Base-by-base conservation (phyloP, 2,113 vertebrate species). In the Hypocryptadius cinnamomeus region DNA sequence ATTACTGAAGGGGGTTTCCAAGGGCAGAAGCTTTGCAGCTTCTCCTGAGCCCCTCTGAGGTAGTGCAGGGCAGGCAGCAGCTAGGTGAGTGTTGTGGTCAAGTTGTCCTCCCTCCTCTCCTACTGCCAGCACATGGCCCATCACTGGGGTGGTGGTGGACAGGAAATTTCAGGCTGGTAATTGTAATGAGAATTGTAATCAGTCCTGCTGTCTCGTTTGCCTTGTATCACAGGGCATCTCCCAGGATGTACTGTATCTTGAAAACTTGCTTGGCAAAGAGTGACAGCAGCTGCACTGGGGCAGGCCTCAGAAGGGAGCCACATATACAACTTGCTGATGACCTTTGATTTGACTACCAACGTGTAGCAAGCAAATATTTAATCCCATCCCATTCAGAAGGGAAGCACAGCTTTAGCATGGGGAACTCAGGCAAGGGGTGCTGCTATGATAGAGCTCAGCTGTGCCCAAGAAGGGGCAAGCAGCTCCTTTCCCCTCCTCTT, bases 301-400 rank as follows among this genome's bases (percentile, higher is more conserved):
- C 70, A 77, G 80, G 21, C 57, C 65, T 61, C 50, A 40, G 44
- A 79, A 90, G 51, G 68, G 18, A 85, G 79, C 28, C 35, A 25
- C 3, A 3, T 50, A 64, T 76, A 48, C 0, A 2, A 56, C 53
- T 89, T 39, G 47, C 30, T 93, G 42, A 39, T 47, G 74, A 94
- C 74, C 93, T 95, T 96, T 94, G 87, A 30, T 94, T 89, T 0
- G 1, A 74, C 44, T 48, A 63, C 56, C 72, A 68, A 14, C 61
- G 47, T 80, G 90, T 86, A 74, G 72, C 40, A 86, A 94, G 87
- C 77, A 96, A 96, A 94, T 87, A 93, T 92, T 91, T 78, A 85
- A 89, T 91, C n/a, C 19, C 19, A 21, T 0, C 0, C 60, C 37
- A 4, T 78, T 71, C 50, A 65, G 45, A 59, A 88, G 20, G 37